These are phyloP conservation scores for Jaculus jaculus DNA, from an alignment of 2,113 vertebrate species.

Conservation along the genomic window DNA sequence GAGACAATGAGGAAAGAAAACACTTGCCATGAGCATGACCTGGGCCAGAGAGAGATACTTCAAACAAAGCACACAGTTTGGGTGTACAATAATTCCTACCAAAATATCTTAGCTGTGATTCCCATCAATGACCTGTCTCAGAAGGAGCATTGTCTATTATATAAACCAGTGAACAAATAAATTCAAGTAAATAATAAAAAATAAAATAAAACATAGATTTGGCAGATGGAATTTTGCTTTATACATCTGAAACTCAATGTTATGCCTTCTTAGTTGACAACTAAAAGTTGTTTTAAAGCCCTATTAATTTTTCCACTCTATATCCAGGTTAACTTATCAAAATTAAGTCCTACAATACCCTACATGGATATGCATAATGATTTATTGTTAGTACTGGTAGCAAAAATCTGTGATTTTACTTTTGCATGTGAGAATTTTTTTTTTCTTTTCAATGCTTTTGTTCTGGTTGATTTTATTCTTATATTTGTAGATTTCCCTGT, in stretches of 20 bases:
- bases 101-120: conserved; percentile 3
- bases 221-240: not conserved
- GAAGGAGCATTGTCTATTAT: not conserved
- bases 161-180: conserved; percentile 28
- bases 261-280: conserved; percentile 29
- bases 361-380: conserved; percentile 59
- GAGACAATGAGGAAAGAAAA: not conserved
- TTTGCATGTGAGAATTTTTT: conserved; percentile 61
- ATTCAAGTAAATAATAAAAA: conserved; percentile 28
- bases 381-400: conserved; percentile 44
- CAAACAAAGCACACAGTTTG: not conserved
- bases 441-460: conserved; percentile 65
- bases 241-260: not conserved
- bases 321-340: conserved; percentile 24
- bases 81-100: conserved; percentile 28
- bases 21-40: not conserved
- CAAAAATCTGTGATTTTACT: conserved; percentile 60
- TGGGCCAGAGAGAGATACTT: not conserved
- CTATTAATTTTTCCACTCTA: conserved; percentile 51
- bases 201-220: conserved; percentile 34
- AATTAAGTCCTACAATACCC: conserved; percentile 46
- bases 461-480: conserved; percentile 59
- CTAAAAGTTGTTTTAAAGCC: conserved; percentile 55
- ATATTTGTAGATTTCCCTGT: conserved; percentile 70
- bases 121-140: not conserved